These are phyloP conservation scores for Apamea monoglypha DNA, from an alignment of 2,888 invertebrate species.

Conservation along the genomic window DNA sequence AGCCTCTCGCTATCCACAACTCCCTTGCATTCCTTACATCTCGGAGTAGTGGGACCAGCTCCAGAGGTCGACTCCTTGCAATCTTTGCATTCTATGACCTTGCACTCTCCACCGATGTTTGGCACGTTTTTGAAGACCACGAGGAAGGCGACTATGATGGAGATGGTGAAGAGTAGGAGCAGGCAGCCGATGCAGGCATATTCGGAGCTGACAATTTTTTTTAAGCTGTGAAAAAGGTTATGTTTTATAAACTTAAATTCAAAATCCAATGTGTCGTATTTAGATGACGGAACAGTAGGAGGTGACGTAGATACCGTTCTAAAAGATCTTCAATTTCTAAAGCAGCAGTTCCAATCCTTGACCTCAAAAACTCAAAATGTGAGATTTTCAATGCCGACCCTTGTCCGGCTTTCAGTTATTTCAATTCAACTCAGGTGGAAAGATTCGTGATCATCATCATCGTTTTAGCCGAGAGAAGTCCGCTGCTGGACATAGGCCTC, in stretches of 20 bases:
- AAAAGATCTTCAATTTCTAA: too few relatives aligned
- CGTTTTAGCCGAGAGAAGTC: too few relatives aligned
- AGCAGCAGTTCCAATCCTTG: too few relatives aligned
- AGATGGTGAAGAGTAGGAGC: slow-evolving; percentile 70
- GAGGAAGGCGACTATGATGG: slow-evolving; percentile 71
- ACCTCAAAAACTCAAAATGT: too few relatives aligned
- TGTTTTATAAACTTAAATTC: too few relatives aligned
- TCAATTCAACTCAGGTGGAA: neutral
- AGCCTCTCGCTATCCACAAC: slow-evolving; percentile 58
- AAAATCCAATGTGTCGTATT: too few relatives aligned
- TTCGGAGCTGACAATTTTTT: slow-evolving; percentile 74
- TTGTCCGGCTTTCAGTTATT: neutral
- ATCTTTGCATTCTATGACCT: neutral
- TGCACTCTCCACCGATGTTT: slow-evolving; percentile 15
- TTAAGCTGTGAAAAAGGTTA: slow-evolving; percentile 69
- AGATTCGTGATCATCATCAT: too few relatives aligned
- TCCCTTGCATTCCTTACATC: slow-evolving; percentile 2
- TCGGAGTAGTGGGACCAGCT: neutral
- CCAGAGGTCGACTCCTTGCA: neutral
- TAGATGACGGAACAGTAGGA: too few relatives aligned
- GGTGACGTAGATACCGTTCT: too few relatives aligned
- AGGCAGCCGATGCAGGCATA: slow-evolving; percentile 76
- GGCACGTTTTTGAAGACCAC: slow-evolving; percentile 74
- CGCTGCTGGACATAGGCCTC: too few relatives aligned
- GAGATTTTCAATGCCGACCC: too few relatives aligned